Evolutionary conservation across 2,113 vertebrate species (phyloP).

Genomic region (Oophaga pumilio): DNA sequence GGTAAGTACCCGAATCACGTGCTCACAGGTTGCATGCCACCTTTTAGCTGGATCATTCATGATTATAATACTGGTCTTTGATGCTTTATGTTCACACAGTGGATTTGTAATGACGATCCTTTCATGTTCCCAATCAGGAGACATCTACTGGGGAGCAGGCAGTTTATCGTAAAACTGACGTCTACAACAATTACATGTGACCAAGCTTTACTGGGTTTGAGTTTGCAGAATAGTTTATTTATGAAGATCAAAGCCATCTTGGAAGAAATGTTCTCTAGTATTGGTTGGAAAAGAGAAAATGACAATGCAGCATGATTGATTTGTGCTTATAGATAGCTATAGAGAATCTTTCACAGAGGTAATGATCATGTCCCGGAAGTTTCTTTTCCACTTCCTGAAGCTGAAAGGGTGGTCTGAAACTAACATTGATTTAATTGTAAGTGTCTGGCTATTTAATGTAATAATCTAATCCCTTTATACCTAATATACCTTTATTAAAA

Average conservation of each 20-base stretch:
- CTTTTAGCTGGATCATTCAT: not conserved
- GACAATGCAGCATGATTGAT: not conserved
- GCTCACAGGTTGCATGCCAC: not conserved
- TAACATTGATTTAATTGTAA: too few relatives aligned
- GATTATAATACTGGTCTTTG: not conserved
- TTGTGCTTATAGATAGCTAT: too few relatives aligned
- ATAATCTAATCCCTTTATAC: too few relatives aligned
- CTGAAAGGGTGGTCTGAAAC: too few relatives aligned
- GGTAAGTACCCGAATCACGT: not conserved
- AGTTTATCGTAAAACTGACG: not conserved
- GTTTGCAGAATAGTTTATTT: not conserved
- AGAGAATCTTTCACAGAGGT: not conserved
- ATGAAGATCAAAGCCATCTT: not conserved
- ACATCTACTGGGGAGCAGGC: not conserved
- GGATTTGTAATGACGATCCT: not conserved
- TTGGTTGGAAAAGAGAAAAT: not conserved
- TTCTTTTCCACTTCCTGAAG: too few relatives aligned
- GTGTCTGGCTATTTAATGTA: too few relatives aligned
- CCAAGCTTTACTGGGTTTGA: not conserved
- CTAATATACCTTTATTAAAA: too few relatives aligned
- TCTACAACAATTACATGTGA: not conserved
- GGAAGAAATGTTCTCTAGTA: not conserved
- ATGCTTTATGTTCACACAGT: constrained; percentile 1
- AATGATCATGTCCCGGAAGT: too few relatives aligned
- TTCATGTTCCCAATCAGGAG: not conserved